Evolutionary conservation across 2,113 vertebrate genomes (phyloP).

Genomic region (Alosa alosa): DNA sequence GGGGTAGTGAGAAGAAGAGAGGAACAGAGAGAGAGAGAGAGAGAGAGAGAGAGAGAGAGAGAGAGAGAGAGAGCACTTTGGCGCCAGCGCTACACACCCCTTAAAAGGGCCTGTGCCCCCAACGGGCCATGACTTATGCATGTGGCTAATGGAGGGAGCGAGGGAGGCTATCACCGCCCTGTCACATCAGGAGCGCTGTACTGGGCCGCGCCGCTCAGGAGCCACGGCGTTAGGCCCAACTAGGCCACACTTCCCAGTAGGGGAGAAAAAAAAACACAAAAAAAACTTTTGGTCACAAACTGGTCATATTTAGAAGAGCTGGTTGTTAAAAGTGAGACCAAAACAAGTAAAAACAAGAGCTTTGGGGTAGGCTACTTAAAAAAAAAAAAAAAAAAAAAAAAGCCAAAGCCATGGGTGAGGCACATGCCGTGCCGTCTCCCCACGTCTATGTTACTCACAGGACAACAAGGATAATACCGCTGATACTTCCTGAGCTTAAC

Average conservation of each 20-base stretch:
- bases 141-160: slow-evolving; percentile 49
- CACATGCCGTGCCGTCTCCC: not conserved
- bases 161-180: not conserved
- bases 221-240: not conserved
- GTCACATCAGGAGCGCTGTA: not conserved
- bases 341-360: too few species aligned
- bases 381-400: not conserved
- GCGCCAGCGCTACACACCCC: slow-evolving; percentile 3
- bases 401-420: not conserved
- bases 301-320: not conserved
- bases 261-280: not conserved
- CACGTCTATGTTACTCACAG: not conserved
- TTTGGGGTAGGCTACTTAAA: not conserved
- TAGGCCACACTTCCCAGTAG: not conserved
- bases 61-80: not conserved
- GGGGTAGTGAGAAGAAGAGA: not conserved
- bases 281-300: not conserved
- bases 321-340: too few species aligned
- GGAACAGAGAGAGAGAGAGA: not conserved
- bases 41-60: not conserved
- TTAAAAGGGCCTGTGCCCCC: slow-evolving; percentile 29
- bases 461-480: not conserved
- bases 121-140: slow-evolving; percentile 48
- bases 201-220: not conserved
- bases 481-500: not conserved